A percentile compares a stretch with the other conserved stretches of the same genome.
These are phyloP conservation scores for Lasioglossum albipes DNA, from an alignment of 1,140 invertebrate genomes.

Conservation along the genomic window DNA sequence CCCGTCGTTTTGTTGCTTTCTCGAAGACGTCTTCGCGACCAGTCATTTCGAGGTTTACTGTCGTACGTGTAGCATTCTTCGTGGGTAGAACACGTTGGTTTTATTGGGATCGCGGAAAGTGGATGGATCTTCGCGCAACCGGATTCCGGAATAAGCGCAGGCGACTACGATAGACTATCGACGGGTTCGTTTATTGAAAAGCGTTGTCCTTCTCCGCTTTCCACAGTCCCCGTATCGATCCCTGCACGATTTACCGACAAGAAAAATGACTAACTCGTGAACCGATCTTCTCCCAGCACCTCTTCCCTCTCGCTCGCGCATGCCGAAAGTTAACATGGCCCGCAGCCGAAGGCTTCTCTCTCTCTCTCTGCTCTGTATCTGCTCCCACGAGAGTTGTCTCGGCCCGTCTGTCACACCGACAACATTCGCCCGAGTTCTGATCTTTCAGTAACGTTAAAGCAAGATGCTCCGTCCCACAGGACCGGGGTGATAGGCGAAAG, in stretches of 20 bases:
- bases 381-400: slow-evolving; percentile 53
- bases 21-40: no score
- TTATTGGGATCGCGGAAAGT: slow-evolving; percentile 12
- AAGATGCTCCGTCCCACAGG: slow-evolving; percentile 49
- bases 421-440: slow-evolving; percentile 61
- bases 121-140: background rate
- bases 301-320: background rate
- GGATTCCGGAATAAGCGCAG: slow-evolving; percentile 12
- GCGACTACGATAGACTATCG: no score
- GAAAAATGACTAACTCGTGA: slow-evolving; percentile 42
- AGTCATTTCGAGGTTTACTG: slow-evolving; percentile 39
- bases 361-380: background rate
- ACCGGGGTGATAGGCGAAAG: background rate
- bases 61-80: background rate
- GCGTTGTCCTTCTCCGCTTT: slow-evolving; percentile 34
- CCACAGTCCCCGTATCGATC: background rate
- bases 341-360: background rate
- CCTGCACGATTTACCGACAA: slow-evolving; percentile 8
- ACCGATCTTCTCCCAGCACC: background rate
- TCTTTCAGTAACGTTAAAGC: slow-evolving; percentile 59
- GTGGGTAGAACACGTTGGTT: background rate
- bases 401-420: slow-evolving; percentile 55
- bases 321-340: background rate
- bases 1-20: no score
- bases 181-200: slow-evolving; percentile 6